Evolutionary conservation across 2,113 vertebrate species (phyloP), one percentile per base, ranked within the genome.

Genomic region (Xenopus tropicalis): DNA sequence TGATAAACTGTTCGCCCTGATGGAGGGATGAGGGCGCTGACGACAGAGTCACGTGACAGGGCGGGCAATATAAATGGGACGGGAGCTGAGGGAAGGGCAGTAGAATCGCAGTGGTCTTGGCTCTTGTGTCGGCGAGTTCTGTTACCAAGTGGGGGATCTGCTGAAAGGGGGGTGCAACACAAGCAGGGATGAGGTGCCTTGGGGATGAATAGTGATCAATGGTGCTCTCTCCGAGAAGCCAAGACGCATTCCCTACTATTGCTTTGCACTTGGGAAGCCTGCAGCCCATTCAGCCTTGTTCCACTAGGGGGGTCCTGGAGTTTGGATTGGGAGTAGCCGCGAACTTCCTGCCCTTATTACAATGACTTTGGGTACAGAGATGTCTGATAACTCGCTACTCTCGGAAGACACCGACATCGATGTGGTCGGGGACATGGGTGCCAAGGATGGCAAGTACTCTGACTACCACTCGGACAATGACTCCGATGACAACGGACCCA

Each of bases 351-450:
- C 65, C 22, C 72, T 61, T 57, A 54, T 54, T 69, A 93, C 87
- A 85, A 93, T 93, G 92, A 93, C 92, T 88, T 82, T 93, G 81
- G 92, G 92, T 72, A 86, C 90, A 87, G 91, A 93, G 83, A 91
- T 92, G 92, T 93, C 90, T 83, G 92, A 93, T 86, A 91, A 88
- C 79, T 92, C 92, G 80, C 88, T 88, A 73, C 87, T 92, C 84
- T 93, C 86, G 80, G 96, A 96, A 73, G 96, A 95, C 83, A 87
- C 93, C 87, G 96, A 97, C 88, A 98, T 98, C 81, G 96, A 98
- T 74, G 96, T 98, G 84, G 96, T 98, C 63, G 96, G 96, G 46
- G 93, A 94, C 80, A 80, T 91, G 75, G 86, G 87, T 64, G 88
- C 21, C 14, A 75, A 75, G 25, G 72, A 75, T 42, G 72, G 66